Conservation (phyloP, 2,113 vertebrate genomes). For the Elaphurus davidianus region DNA sequence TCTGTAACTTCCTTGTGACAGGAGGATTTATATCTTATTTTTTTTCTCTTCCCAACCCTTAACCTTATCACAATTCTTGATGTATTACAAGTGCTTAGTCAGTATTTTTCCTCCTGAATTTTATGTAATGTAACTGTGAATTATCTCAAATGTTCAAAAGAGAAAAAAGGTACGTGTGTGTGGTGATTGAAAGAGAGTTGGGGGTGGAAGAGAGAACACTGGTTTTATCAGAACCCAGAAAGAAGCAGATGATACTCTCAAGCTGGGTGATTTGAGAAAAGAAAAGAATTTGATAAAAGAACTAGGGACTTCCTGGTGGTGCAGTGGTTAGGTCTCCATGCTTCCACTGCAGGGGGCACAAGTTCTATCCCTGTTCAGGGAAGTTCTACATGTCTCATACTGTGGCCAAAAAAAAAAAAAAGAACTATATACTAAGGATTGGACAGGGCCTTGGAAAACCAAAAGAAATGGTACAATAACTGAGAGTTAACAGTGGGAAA, state of each 20-base stretch:
- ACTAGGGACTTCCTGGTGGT: not conserved
- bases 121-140: not conserved
- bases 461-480: not conserved
- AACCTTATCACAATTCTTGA: not conserved
- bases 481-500: not conserved
- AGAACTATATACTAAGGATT: not conserved
- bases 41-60: not conserved
- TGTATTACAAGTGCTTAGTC: not conserved
- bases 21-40: not conserved
- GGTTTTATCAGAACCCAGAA: not conserved
- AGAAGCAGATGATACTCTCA: not conserved
- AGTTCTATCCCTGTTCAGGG: not conserved
- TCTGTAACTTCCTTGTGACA: not conserved
- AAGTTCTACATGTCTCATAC: not conserved
- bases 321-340: not conserved
- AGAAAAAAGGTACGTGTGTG: not conserved
- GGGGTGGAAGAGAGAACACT: not conserved
- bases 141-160: not conserved
- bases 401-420: not conserved
- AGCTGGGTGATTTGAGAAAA: not conserved
- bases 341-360: not conserved
- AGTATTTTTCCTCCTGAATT: not conserved
- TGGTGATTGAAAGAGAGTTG: not conserved
- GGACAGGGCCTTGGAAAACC: not conserved
- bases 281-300: not conserved